Percentiles rank a stretch among this genome's conserved stretches.
phyloP scores from a whole-genome alignment of 1,140 invertebrate genomes.

The Drosophila arizonae region DNA sequence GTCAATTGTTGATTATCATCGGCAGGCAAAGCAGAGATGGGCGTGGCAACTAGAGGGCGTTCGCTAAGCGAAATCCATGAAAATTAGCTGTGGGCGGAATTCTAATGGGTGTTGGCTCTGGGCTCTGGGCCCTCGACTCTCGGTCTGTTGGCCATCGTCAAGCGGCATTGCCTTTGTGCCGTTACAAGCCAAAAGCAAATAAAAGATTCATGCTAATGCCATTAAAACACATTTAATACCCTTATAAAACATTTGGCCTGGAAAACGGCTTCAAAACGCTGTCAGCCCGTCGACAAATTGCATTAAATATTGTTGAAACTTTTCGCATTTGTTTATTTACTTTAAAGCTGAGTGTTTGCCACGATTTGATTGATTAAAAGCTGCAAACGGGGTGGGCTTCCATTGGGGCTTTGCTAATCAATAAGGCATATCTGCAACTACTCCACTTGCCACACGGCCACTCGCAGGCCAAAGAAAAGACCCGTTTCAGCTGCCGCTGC shows the following conservation, averaged over 20 bases:
- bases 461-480: no score
- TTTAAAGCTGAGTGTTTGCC: conserved; percentile 6
- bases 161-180: conserved; percentile 2
- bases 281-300: conserved; percentile 40
- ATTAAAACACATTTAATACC: conserved; percentile 61
- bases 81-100: conserved; percentile 11
- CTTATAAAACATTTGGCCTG: conserved; percentile 58
- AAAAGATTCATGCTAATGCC: conserved; percentile 74
- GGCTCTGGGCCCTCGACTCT: no score
- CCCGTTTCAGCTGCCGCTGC: neutral
- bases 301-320: conserved; percentile 29
- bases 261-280: conserved; percentile 35
- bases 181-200: conserved; percentile 51
- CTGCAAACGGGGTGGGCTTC: neutral
- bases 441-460: no score
- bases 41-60: conserved; percentile 42
- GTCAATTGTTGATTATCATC: conserved; percentile 56
- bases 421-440: no score
- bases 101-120: neutral
- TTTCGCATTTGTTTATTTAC: conserved; percentile 8
- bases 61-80: conserved; percentile 46
- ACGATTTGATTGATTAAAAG: conserved; percentile 9
- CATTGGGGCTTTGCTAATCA: neutral
- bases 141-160: no score
- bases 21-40: neutral